Conservation (phyloP, 1,140 invertebrate species). For the Sitophilus oryzae region DNA sequence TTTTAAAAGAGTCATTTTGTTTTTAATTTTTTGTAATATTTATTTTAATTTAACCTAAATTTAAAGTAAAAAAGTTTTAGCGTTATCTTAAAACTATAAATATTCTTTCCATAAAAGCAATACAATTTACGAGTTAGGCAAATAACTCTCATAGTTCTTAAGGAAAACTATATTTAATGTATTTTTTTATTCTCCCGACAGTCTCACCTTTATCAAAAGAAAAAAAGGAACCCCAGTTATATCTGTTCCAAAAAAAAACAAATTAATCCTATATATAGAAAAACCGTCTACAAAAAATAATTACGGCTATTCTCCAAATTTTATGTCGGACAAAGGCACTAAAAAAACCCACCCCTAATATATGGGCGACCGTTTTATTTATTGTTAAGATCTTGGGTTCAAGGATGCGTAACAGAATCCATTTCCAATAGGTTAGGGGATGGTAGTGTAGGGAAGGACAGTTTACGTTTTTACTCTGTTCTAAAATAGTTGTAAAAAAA, state of each 20-base stretch:
- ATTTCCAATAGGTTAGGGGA: constrained; percentile 4
- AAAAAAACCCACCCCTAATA: constrained; percentile 14
- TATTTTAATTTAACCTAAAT: no score
- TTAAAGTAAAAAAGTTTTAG: no score
- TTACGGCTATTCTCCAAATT: constrained; percentile 8
- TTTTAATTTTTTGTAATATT: no score
- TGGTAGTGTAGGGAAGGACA: background rate
- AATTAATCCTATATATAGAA: constrained; percentile 3
- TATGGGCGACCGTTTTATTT: constrained; percentile 15
- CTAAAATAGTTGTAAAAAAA: no score
- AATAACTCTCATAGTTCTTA: no score
- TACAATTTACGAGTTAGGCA: no score
- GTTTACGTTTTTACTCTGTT: no score
- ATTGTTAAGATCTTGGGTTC: constrained; percentile 8
- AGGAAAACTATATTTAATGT: no score
- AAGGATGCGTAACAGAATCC: constrained; percentile 8
- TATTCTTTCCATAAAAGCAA: no score
- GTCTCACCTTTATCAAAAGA: constrained; percentile 8
- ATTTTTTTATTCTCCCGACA: constrained; percentile 12
- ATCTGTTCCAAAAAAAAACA: constrained; percentile 14
- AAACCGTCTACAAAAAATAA: constrained; percentile 15
- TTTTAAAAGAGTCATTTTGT: no score
- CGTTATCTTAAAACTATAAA: no score
- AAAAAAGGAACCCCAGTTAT: constrained; percentile 8
- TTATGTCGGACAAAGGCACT: constrained; percentile 8